Percentiles rank a stretch among this genome's conserved stretches.
Evolutionary conservation across 2,888 invertebrate genomes (phyloP).

Genomic region (Morpho achilles): DNA sequence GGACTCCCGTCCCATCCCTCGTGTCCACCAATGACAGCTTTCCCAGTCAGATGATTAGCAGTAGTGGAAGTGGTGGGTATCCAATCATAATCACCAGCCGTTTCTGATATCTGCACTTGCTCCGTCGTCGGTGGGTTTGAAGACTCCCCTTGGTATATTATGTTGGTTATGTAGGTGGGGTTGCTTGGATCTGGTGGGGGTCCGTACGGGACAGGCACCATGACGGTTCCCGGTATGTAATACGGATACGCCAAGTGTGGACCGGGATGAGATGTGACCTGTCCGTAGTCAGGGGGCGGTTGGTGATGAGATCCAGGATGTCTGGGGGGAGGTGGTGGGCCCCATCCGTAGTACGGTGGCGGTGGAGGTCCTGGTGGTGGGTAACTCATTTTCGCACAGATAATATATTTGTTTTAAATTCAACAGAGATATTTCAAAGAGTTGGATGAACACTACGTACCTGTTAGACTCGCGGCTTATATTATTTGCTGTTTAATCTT

Average conservation of each 20-base stretch:
- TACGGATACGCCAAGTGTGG: conserved; percentile 44
- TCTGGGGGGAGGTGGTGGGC: conserved; percentile 43
- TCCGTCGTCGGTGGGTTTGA: conserved; percentile 34
- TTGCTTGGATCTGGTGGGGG: conserved; percentile 34
- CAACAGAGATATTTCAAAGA: neutral
- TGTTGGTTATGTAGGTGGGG: conserved; percentile 66
- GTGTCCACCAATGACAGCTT: conserved; percentile 67
- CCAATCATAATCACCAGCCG: conserved; percentile 65
- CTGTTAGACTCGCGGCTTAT: conserved; percentile 13
- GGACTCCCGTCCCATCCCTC: conserved; percentile 75
- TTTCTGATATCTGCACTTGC: conserved; percentile 53
- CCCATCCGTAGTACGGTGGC: conserved; percentile 41
- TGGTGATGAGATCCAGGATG: conserved; percentile 33
- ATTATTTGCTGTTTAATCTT: conserved; percentile 21
- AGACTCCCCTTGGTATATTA: conserved; percentile 62
- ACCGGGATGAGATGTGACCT: conserved; percentile 5
- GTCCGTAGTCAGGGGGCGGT: conserved; percentile 12
- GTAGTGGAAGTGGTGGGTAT: conserved; percentile 57
- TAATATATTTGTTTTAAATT: neutral
- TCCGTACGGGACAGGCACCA: conserved; percentile 52
- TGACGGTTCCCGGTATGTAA: conserved; percentile 58
- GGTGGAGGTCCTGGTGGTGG: conserved; percentile 38
- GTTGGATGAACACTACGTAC: conserved; percentile 1
- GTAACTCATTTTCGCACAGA: conserved; percentile 45
- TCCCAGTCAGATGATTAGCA: conserved; percentile 51